phyloP scores from a whole-genome alignment of 2,888 invertebrate genomes.

The Ochropleura plecta region DNA sequence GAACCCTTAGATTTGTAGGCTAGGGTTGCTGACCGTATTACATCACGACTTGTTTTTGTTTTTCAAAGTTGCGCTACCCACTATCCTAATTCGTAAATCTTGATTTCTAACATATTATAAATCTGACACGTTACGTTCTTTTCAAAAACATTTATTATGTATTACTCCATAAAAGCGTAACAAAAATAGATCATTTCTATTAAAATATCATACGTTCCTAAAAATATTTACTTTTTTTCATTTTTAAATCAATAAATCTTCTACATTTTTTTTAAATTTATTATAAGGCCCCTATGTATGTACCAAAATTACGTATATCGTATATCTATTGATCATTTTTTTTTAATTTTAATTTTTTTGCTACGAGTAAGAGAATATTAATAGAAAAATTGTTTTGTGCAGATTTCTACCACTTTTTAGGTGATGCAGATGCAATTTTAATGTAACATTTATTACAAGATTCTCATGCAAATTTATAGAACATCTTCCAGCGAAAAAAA shows the following conservation, averaged over 20 bases:
- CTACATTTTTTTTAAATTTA: constrained; percentile 70
- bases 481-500: constrained; percentile 40
- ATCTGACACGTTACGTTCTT: constrained; percentile 56
- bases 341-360: constrained; percentile 55
- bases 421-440: constrained; percentile 10
- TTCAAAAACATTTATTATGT: constrained; percentile 75
- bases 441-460: constrained; percentile 20
- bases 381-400: constrained; percentile 39
- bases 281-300: constrained; percentile 86
- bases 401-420: constrained; percentile 6
- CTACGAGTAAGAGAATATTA: constrained; percentile 73
- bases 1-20: neutral
- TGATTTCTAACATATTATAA: constrained; percentile 33
- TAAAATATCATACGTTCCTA: constrained; percentile 81
- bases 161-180: constrained; percentile 85
- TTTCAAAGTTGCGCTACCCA: neutral
- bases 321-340: constrained; percentile 78
- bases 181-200: constrained; percentile 88
- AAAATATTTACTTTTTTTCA: constrained; percentile 80
- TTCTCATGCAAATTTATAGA: constrained; percentile 41
- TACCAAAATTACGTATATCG: constrained; percentile 87
- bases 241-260: constrained; percentile 78
- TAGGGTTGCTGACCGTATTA: neutral
- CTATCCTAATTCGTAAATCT: constrained; percentile 22
- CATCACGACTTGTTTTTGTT: neutral